Base-by-base conservation (phyloP, 2,113 vertebrate species). In the Leptobrachium ailaonicum region DNA sequence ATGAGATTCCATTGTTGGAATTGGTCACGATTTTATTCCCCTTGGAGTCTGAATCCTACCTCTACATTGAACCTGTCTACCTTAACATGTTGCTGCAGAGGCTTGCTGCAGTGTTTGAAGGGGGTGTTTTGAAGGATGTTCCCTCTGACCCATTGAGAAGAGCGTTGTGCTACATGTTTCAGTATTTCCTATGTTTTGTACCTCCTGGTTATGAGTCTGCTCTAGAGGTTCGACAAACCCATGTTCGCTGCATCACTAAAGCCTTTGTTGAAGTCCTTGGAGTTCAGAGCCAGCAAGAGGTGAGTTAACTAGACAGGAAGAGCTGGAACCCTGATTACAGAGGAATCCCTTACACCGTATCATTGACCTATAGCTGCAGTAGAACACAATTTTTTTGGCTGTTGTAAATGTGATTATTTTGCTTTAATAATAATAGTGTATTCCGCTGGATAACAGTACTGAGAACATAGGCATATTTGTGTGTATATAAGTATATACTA, bases 11-110 rank as follows among this genome's bases (percentile, higher is more conserved):
- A 41, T 86, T 98, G 20, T 89, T 93, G n/a, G 81, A 86, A 45
- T 81, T 99, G 79, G 92, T 96, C 9, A 88, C 82, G 66, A 89
- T 89, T 0, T 77, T 98, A 44, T 94, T 99, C 76, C 89, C 92
- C 63, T 87, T 90, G 54, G 87, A 93, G 42, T 72, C 64, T 42
- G 86, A 90, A 53, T 85, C 89, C 54, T 87, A 91, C 85, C 41
- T 77, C 82, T 88, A 78, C 71, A 92, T 98, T 84, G 95, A 97
- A 86, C 91, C 95, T 79, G 86, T 95, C 66, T 92, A 96, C 79
- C 90, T 98, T 75, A 95, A 93, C 43, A 91, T 95, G 91, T 80
- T 97, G 75, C 90, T 98, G 43, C 94, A 96, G 83, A 94, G 92
- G 32, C 93, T 98, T 54, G 92, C 91, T 73, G 66, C 79, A 0